Percentiles rank a stretch among this genome's conserved stretches.
phyloP scores from a whole-genome alignment of 2,888 invertebrate species.

The Ypsolopha sequella region DNA sequence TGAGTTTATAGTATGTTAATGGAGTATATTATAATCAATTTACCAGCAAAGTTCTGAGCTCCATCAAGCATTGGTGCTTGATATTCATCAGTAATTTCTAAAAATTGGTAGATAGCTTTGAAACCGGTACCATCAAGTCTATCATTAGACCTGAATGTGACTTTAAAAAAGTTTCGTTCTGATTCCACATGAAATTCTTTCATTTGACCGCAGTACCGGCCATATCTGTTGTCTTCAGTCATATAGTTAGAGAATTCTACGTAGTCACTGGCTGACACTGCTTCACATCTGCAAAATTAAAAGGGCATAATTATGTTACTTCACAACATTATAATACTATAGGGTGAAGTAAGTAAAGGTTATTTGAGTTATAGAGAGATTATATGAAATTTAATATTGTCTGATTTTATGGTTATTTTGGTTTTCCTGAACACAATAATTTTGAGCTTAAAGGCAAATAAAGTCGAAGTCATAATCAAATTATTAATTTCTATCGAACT shows the following conservation, averaged over 20 bases:
- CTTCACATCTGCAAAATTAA: slow-evolving; percentile 83
- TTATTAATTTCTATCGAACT: no score
- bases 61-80: slow-evolving; percentile 48
- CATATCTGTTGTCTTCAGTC: slow-evolving; percentile 90
- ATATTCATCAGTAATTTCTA: slow-evolving; percentile 75
- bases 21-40: no score
- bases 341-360: slow-evolving; percentile 2
- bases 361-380: slow-evolving; percentile 1
- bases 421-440: no score
- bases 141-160: slow-evolving; percentile 95
- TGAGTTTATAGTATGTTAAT: no score
- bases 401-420: no score
- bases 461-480: no score
- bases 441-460: no score
- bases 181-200: slow-evolving; percentile 87
- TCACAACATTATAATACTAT: not conserved
- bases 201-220: slow-evolving; percentile 89
- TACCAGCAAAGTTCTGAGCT: slow-evolving; percentile 42
- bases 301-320: slow-evolving; percentile 3
- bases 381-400: no score
- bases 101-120: slow-evolving; percentile 90
- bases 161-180: slow-evolving; percentile 93
- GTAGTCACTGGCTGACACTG: slow-evolving; percentile 92
- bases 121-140: slow-evolving; percentile 95
- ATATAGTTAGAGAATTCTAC: slow-evolving; percentile 97